Evolutionary conservation across 2,113 vertebrate genomes (phyloP).

Genomic region (zebrafish (Danio rerio)): GRCz12tu NC_133176.1:35845501-35846000

Average conservation of each 20-base stretch:
- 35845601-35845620: background rate
- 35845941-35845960: constrained; percentile 4
- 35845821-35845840: background rate
- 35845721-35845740: background rate
- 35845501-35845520: constrained; percentile 49
- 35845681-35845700: background rate
- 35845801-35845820: constrained; percentile 1
- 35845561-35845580: constrained; percentile 30
- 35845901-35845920: constrained; percentile 10
- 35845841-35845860: background rate
- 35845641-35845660: constrained; percentile 5
- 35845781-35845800: constrained; percentile 12
- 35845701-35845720: constrained; percentile 7
- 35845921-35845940: background rate
- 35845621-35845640: background rate
- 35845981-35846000: constrained; percentile 2
- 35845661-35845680: background rate
- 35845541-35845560: constrained; percentile 46
- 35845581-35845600: constrained; percentile 26
- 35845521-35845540: constrained; percentile 45
- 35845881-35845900: background rate
- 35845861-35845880: constrained; percentile 15
- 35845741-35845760: background rate
- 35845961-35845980: background rate
- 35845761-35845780: background rate